These are phyloP conservation scores for Paraplagusia blochii DNA, from an alignment of 2,113 vertebrate genomes.

Conservation along the genomic window DNA sequence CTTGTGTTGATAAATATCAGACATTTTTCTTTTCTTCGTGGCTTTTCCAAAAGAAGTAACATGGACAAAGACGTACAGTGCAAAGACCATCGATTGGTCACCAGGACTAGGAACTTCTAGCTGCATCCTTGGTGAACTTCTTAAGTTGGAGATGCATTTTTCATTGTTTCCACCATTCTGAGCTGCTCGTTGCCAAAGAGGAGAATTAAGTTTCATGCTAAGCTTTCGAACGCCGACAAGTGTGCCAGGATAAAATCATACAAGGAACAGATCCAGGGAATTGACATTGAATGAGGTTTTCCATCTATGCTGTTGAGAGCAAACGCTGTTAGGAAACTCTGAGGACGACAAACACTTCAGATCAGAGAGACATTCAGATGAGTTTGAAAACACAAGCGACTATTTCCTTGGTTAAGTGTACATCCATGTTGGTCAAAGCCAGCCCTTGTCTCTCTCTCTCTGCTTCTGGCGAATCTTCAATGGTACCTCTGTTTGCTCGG, in stretches of 20 bases:
- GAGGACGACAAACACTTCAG: neutral
- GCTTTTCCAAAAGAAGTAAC: no score
- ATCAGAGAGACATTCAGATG: neutral
- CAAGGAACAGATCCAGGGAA: neutral
- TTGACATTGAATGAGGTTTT: neutral
- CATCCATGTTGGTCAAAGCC: constrained; percentile 58
- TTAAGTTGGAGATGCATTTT: no score
- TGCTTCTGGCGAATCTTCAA: constrained; percentile 61
- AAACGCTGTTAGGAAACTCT: neutral
- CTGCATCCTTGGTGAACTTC: neutral
- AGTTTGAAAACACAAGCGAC: neutral
- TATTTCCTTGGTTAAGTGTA: constrained; percentile 24
- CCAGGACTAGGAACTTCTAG: neutral
- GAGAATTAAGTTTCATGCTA: neutral
- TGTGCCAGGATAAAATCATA: neutral
- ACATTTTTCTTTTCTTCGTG: no score
- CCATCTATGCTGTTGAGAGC: neutral
- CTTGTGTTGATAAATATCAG: no score
- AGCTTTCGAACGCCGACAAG: neutral
- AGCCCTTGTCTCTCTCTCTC: constrained; percentile 63
- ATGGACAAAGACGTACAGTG: no score
- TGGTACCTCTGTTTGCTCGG: constrained; percentile 70
- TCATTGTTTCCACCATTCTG: neutral
- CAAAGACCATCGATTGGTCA: no score
- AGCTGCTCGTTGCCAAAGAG: neutral